Conservation (phyloP, 2,113 vertebrate genomes). For the Henicopernis longicauda region DNA sequence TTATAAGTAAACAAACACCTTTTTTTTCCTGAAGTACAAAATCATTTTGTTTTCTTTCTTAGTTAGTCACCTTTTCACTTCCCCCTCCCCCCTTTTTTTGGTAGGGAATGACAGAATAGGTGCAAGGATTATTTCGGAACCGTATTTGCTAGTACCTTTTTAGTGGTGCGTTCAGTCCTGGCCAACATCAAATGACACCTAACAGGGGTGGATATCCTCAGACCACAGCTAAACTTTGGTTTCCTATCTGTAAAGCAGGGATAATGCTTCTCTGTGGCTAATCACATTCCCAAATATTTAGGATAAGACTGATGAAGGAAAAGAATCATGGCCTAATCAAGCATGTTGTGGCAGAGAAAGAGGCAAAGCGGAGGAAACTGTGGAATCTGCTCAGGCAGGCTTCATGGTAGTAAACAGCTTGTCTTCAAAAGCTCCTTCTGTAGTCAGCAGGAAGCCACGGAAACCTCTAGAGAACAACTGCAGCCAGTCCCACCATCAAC, state of each 20-base stretch:
- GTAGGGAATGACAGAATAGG: neutral
- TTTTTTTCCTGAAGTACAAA: neutral
- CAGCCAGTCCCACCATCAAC: neutral
- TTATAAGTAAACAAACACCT: neutral
- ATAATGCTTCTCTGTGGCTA: neutral
- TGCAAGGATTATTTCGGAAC: neutral
- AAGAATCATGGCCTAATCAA: neutral
- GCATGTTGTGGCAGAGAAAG: neutral
- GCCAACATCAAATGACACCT: neutral
- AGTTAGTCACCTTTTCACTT: neutral
- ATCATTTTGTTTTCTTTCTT: neutral
- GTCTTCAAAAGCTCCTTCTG: neutral
- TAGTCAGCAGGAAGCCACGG: neutral
- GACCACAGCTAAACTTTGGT: neutral
- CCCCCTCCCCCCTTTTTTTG: neutral
- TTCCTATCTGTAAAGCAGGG: neutral
- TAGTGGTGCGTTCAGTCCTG: neutral
- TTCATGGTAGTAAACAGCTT: neutral
- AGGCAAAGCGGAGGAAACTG: neutral
- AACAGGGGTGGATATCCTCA: neutral
- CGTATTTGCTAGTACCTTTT: neutral
- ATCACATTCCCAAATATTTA: neutral
- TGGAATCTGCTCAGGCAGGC: neutral
- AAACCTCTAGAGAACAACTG: neutral
- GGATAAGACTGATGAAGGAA: neutral